These are phyloP conservation scores for Rhopalosiphum padi DNA, from an alignment of 1,140 invertebrate species.

Conservation along the genomic window DNA sequence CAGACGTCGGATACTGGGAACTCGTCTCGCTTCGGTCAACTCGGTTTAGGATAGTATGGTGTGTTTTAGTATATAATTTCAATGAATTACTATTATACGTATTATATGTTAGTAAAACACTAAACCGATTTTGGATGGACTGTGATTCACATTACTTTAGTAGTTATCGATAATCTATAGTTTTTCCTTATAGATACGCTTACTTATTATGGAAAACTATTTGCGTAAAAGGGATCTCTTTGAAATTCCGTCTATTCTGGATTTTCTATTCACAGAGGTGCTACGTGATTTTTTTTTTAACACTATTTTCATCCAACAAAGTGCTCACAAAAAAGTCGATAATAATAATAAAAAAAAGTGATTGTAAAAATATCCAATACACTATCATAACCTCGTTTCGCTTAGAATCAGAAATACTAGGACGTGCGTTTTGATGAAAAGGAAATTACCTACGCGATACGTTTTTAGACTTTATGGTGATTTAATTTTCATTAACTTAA, in stretches of 20 bases:
- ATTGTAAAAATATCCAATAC: slow-evolving; percentile 13
- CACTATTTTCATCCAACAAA: neutral
- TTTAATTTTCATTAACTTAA: neutral
- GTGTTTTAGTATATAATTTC: neutral
- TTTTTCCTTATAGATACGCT: neutral
- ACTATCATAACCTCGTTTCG: neutral
- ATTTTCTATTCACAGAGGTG: neutral
- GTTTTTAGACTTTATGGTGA: neutral
- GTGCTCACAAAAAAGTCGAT: neutral
- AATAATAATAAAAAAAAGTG: neutral
- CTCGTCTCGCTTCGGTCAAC: neutral
- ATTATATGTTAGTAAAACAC: neutral
- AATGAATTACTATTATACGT: neutral
- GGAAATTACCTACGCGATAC: neutral
- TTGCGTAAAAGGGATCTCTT: neutral
- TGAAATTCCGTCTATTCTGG: neutral
- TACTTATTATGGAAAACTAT: neutral
- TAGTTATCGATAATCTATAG: neutral
- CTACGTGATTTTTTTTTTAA: neutral
- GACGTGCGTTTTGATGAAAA: neutral
- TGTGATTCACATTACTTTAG: neutral
- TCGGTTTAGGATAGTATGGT: neutral
- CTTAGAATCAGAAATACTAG: neutral
- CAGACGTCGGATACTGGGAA: neutral
- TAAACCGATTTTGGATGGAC: neutral